Conservation (phyloP, 2,888 invertebrate genomes). For the Drosophila fulvimacula region DNA sequence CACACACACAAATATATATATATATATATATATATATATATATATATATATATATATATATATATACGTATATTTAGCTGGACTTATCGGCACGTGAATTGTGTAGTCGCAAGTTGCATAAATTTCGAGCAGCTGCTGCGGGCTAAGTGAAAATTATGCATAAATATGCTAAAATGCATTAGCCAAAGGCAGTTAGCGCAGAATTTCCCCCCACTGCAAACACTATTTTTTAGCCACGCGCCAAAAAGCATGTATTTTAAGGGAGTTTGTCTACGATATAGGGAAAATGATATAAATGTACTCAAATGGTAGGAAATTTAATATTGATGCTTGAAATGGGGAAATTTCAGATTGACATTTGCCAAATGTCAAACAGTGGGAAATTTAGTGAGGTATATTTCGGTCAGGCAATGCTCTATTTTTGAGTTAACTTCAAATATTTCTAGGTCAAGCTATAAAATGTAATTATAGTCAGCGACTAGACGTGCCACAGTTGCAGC, state of each 20-base stretch:
- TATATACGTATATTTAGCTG: conserved; percentile 17
- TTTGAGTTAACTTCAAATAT: conserved; percentile 51
- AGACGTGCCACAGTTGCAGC: conserved; percentile 36
- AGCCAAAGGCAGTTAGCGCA: conserved; percentile 31
- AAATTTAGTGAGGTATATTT: conserved; percentile 37
- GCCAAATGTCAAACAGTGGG: conserved; percentile 17
- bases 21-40: not conserved
- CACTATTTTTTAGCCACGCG: conserved; percentile 27
- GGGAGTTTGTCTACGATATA: not conserved
- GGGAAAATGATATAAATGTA: not conserved
- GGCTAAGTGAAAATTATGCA: conserved; percentile 42
- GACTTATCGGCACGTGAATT: conserved; percentile 72
- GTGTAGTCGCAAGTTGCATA: conserved; percentile 52
- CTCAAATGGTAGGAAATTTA: not conserved
- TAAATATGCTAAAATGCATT: conserved; percentile 34
- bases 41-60: conserved; percentile 1
- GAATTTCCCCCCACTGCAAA: conserved; percentile 1
- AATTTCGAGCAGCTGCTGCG: conserved; percentile 49
- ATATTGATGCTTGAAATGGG: not conserved
- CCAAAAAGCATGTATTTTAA: conserved; percentile 8
- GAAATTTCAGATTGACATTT: not conserved
- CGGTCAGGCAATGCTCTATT: conserved; percentile 18
- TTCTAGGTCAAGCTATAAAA: conserved; percentile 77
- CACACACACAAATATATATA: not conserved
- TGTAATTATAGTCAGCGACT: conserved; percentile 65